Base-by-base conservation (phyloP, 2,888 invertebrate species). In the Bombyx huttoni region DNA sequence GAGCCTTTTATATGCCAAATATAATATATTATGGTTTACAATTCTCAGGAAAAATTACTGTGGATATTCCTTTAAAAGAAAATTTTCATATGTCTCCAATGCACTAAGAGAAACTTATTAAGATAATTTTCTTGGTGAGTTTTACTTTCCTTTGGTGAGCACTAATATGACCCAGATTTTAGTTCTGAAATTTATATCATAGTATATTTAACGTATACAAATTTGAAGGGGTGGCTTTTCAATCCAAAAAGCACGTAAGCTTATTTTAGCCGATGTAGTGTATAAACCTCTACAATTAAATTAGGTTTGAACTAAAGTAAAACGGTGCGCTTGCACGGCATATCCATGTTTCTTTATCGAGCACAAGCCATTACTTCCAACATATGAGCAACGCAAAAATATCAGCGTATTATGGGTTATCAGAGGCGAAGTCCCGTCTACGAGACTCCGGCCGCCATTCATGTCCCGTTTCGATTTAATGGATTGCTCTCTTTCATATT, bases 1-100 rank as follows among this genome's bases (percentile, higher is more conserved):
- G 86, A 81, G 88, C 87, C 87, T 88, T 88, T 88, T 87, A 88
- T 88, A 88, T 86, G 88, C 85, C 88, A 86, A 88, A 88, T 88
- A 88, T 88, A 87, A 88, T 87, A 88, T 88, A 88, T 88, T 87
- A 86, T 87, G 85, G 82, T 85, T 85, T 86, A 79, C 84, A 85
- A 85, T 83, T 82, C 81, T 70, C 59, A 52, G 59, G 65, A 61
- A 65, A 75, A 68, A 59, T 54, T 78, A 70, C 57, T 58, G 57
- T 83, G 79, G 87, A 86, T 66, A 72, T 58, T 64, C 47, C 35
- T 34, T 14, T 24, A 24, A 24, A n/a, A 24, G 24, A 24, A 24
- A 24, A 1, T 24, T 24, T 24, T 24, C 1, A 24, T 24, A 3
- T 24, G 3, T 24, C 24, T 24, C 24, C 24, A 24, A 24, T 24